These are phyloP conservation scores for Pilophorus perplexus DNA, from an alignment of 2,888 invertebrate genomes.

Conservation along the genomic window DNA sequence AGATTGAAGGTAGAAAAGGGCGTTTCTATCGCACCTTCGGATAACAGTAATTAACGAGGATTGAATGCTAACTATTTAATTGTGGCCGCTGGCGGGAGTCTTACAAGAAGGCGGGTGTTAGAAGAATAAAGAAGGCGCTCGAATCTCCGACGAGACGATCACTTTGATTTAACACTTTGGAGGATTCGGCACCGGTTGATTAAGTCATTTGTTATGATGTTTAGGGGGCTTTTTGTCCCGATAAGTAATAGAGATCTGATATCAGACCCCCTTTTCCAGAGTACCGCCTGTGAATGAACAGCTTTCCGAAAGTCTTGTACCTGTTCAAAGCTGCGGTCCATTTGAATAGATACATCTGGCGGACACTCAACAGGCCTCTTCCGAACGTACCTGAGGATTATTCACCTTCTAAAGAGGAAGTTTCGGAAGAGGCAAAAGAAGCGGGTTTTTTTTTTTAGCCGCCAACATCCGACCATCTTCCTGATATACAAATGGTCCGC, in stretches of 20 bases:
- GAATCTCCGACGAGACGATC: too few relatives aligned
- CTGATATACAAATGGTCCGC: conserved; percentile 5
- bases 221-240: not conserved
- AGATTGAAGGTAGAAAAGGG: too few relatives aligned
- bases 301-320: not conserved
- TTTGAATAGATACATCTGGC: conserved; percentile 17
- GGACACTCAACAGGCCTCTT: conserved; percentile 5
- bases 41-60: conserved; percentile 25
- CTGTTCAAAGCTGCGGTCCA: not conserved
- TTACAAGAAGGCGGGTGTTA: too few relatives aligned
- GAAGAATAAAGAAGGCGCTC: too few relatives aligned
- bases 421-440: not conserved
- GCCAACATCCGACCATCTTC: conserved; percentile 1
- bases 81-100: conserved; percentile 10
- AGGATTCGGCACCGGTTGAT: too few relatives aligned
- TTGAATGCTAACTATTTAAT: conserved; percentile 27
- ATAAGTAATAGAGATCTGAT: conserved; percentile 20
- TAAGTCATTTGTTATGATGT: conserved; percentile 39
- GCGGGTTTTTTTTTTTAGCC: conserved; percentile 1
- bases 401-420: too few relatives aligned
- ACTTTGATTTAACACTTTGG: conserved; percentile 42
- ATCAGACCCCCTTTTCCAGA: too few relatives aligned
- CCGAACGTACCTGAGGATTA: not conserved
- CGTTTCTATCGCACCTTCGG: too few relatives aligned
- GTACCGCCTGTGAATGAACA: conserved; percentile 11